Evolutionary conservation across 2,797 vertebrate genomes (phyloP).

Genomic region (Acanthurus leucopareius): DNA sequence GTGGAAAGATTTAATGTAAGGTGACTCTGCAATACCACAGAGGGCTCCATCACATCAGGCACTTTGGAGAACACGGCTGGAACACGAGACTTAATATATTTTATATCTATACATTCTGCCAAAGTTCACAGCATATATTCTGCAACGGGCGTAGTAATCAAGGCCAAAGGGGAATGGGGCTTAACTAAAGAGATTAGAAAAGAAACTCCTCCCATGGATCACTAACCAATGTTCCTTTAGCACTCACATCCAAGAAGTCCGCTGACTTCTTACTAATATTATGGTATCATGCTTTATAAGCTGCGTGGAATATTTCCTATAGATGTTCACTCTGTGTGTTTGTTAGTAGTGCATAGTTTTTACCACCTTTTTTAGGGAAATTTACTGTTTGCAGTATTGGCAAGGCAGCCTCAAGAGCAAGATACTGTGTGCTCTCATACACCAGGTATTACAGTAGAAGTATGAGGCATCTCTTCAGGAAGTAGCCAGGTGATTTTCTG

Average conservation of each 20-base stretch:
- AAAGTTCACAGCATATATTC: slow-evolving; percentile 67
- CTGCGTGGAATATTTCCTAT: not conserved
- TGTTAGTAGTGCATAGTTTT: not conserved
- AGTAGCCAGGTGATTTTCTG: slow-evolving; percentile 21
- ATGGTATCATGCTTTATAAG: not conserved
- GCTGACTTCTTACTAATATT: slow-evolving; percentile 1
- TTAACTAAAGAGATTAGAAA: slow-evolving; percentile 25
- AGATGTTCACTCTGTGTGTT: not conserved
- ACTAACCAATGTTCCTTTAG: slow-evolving; percentile 40
- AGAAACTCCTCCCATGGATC: slow-evolving; percentile 42
- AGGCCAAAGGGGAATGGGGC: slow-evolving; percentile 54
- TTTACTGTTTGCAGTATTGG: not conserved
- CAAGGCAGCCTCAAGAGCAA: not conserved
- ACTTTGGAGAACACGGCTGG: slow-evolving; percentile 60
- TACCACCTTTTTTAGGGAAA: not conserved
- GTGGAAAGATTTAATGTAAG: slow-evolving; percentile 41
- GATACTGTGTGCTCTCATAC: slow-evolving; percentile 10
- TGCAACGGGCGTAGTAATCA: slow-evolving; percentile 29
- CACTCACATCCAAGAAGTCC: slow-evolving; percentile 20
- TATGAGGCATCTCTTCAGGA: slow-evolving; percentile 18
- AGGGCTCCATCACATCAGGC: slow-evolving; percentile 51
- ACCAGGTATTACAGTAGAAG: slow-evolving; percentile 19
- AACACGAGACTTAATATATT: slow-evolving; percentile 64
- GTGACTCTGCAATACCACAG: slow-evolving; percentile 40
- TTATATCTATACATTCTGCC: slow-evolving; percentile 69